Base-by-base conservation (phyloP, 2,797 vertebrate species). In the Arrhamphus sclerolepis region DNA sequence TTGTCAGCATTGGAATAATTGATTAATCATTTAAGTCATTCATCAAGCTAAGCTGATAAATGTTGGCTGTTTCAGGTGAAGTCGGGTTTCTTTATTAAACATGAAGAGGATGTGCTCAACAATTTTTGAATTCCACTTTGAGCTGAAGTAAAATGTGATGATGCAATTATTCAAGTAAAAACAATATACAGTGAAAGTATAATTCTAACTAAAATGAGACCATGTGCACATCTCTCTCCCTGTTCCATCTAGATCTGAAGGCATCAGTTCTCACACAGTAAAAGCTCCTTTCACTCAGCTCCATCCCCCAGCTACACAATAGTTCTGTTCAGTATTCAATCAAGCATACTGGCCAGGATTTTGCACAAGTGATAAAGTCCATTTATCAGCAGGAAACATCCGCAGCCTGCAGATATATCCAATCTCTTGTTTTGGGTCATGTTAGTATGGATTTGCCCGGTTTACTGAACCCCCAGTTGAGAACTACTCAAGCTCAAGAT, bases 371-470 rank as follows among this genome's bases (percentile, higher is more conserved):
- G 84, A 81, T 84, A 89, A 86, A 73, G 66, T 56, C 63, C 56
- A 76, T 87, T 86, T 83, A 86, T 87, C 82, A 83, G 82, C 70
- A 51, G 59, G 56, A 80, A 71, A 72, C 57, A 0, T 77, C 70
- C 18, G 1, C 44, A 64, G 78, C 75, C 72, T 81, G 62, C 75
- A 74, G 77, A 78, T 81, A 64, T 44, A 70, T 81, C 67, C 76
- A 53, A 59, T 83, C 58, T 64, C 53, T 46, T 60, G 61, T 69
- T 81, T 65, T 70, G 70, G 71, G 85, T 87, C 78, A 84, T 82
- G 76, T 58, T 22, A 51, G 72, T 69, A 52, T 77, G 67, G 81
- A 70, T 72, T 47, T 67, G 67, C 68, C 52, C 66, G 71, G 59
- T 66, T 84, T 71, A 60, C 66, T 44, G 34, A 76, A 53, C 66